Percentiles rank a stretch among this genome's conserved stretches.
Conservation (phyloP, 64 coral and sea anemone species). For the Orbicella faveolata region DNA sequence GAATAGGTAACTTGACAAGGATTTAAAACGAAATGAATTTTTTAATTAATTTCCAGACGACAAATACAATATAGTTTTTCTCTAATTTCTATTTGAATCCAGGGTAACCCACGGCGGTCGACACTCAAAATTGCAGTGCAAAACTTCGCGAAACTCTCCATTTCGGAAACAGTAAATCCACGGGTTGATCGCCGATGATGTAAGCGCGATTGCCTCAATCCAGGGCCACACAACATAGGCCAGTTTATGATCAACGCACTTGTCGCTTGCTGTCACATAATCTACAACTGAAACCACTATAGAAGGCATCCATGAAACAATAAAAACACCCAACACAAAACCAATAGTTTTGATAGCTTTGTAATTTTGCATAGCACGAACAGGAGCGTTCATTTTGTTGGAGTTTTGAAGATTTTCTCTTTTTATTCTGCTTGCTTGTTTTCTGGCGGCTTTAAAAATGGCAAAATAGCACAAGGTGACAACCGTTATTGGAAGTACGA, state of each 20-base stretch:
- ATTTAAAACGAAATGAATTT: too few relatives aligned
- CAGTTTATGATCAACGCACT: not conserved
- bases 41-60: too few relatives aligned
- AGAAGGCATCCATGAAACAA: not conserved
- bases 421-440: not conserved
- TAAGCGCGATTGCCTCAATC: constrained; percentile 3
- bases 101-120: not conserved
- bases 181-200: constrained; percentile 5
- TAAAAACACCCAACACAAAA: not conserved
- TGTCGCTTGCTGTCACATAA: too few relatives aligned
- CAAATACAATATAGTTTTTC: too few relatives aligned
- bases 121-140: not conserved
- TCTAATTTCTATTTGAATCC: not conserved
- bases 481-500: not conserved
- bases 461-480: not conserved
- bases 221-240: not conserved
- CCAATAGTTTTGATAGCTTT: not conserved
- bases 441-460: not conserved
- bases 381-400: not conserved
- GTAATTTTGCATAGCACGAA: not conserved
- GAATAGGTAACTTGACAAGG: too few relatives aligned
- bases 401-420: not conserved
- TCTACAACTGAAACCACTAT: not conserved
- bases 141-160: not conserved
- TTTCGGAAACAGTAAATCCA: constrained; percentile 18